phyloP scores from a whole-genome alignment of 2,113 vertebrate species.

The Cyprinodon tularosa region DNA sequence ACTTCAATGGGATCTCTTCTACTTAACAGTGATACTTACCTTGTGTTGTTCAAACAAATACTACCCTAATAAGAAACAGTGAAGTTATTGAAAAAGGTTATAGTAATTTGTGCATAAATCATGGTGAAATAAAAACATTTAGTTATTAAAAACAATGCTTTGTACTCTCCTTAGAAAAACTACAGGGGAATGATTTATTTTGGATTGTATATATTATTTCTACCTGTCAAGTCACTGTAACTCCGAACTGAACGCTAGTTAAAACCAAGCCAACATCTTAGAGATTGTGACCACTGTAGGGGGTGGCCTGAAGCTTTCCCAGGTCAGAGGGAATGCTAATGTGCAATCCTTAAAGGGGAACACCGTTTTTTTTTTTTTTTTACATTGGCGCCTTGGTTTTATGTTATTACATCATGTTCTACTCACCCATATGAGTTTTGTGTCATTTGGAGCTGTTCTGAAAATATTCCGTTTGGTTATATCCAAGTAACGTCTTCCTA shows the following conservation, averaged over 20 bases:
- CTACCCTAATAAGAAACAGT: neutral
- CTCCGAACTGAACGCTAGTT: constrained; percentile 21
- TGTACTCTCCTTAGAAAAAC: constrained; percentile 1
- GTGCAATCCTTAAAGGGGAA: constrained; percentile 2
- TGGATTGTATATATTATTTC: neutral
- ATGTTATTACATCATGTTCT: no score
- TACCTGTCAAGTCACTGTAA: constrained; percentile 4
- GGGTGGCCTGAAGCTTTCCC: constrained; percentile 1
- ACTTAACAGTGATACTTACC: neutral
- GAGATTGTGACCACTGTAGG: constrained; percentile 27
- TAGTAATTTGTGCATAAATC: neutral
- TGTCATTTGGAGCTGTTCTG: no score
- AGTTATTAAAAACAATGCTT: neutral
- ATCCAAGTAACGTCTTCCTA: no score
- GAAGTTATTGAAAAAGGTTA: neutral
- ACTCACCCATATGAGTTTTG: no score
- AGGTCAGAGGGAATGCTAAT: constrained; percentile 46
- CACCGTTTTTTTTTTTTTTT: no score
- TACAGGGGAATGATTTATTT: neutral
- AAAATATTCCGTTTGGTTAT: no score
- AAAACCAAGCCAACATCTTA: constrained; percentile 21
- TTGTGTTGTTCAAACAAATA: neutral
- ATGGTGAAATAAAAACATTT: neutral
- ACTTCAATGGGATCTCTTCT: neutral
- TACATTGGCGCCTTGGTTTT: no score